Percentiles rank a stretch among this genome's conserved stretches.
These are phyloP conservation scores for Fulica atra DNA, from an alignment of 2,113 vertebrate genomes.

Conservation along the genomic window DNA sequence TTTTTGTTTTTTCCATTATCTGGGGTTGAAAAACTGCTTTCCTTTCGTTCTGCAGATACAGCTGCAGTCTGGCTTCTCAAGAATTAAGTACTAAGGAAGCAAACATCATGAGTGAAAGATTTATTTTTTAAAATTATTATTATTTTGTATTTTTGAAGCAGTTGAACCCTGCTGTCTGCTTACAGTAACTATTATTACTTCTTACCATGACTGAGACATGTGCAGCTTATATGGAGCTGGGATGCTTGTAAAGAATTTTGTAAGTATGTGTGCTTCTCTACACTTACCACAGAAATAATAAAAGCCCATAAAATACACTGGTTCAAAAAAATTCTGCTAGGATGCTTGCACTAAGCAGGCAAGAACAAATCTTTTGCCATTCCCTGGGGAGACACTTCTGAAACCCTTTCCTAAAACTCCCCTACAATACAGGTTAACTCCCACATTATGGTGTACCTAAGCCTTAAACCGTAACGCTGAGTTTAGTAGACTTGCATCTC, in stretches of 20 bases:
- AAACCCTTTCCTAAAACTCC: slow-evolving; percentile 15
- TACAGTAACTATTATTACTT: not conserved
- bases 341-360: not conserved
- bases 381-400: not conserved
- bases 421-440: not conserved
- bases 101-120: not conserved
- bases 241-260: not conserved
- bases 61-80: not conserved
- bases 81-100: not conserved
- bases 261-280: not conserved
- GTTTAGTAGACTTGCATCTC: not conserved
- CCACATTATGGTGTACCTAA: not conserved
- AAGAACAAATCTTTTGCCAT: slow-evolving; percentile 10
- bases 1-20: not conserved
- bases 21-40: not conserved
- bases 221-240: not conserved
- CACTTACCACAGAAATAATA: not conserved
- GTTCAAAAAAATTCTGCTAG: slow-evolving; percentile 1
- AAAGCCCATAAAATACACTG: not conserved
- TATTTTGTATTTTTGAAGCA: not conserved
- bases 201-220: not conserved
- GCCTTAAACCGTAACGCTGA: not conserved
- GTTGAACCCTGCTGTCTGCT: not conserved
- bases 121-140: no score
- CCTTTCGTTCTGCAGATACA: not conserved